phyloP scores from a whole-genome alignment of 2,113 vertebrate genomes.

The Nicator chloris region DNA sequence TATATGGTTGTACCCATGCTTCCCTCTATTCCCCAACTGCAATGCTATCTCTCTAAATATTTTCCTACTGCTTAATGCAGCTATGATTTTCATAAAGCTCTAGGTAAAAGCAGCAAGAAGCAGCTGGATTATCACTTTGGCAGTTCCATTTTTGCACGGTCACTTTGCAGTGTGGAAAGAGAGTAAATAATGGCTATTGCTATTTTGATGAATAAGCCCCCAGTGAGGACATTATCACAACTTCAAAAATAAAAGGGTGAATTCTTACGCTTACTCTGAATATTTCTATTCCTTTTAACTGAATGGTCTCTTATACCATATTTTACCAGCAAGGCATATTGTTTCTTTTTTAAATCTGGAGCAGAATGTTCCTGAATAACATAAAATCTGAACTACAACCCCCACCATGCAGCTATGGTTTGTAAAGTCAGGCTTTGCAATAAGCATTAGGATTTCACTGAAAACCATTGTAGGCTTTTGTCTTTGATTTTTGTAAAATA shows the following conservation, averaged over 20 bases:
- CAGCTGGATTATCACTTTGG: background rate
- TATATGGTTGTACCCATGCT: background rate
- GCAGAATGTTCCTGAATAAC: background rate
- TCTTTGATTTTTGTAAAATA: background rate
- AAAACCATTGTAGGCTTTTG: background rate
- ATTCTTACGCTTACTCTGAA: background rate
- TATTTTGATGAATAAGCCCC: background rate
- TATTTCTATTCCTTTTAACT: background rate
- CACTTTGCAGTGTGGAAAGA: background rate
- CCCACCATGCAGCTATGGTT: background rate
- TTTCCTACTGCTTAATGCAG: slow-evolving; percentile 4
- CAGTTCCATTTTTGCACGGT: background rate
- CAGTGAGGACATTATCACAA: background rate
- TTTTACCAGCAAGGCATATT: background rate
- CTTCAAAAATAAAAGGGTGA: background rate
- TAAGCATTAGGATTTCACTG: background rate
- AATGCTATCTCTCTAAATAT: background rate
- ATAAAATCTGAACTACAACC: background rate
- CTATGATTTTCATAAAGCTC: background rate
- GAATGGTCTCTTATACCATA: background rate
- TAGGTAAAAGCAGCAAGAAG: background rate
- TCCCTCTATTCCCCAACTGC: background rate
- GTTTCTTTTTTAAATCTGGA: background rate
- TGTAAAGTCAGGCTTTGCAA: background rate
- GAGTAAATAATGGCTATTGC: background rate